Base-by-base conservation (phyloP, 2,797 vertebrate genomes). In the Pristis pectinata region DNA sequence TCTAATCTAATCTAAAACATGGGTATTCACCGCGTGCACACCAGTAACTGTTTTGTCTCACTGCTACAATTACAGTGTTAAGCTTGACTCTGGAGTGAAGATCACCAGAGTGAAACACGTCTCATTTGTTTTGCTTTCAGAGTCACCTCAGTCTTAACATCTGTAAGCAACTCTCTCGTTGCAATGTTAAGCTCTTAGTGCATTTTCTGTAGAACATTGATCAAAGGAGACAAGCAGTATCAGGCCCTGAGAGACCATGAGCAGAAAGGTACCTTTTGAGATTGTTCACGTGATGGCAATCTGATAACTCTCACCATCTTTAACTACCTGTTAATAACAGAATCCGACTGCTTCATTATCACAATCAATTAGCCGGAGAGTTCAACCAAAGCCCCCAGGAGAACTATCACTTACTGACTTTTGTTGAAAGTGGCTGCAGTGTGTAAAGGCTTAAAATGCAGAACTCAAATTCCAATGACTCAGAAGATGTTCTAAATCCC, bases 341-440 rank as follows among this genome's bases (percentile, higher is more conserved):
- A 91, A 67, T 67, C n/a, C 10, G 59, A 67, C 61, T 67, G n/a
- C n/a, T 64, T 91, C 61, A 91, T 67, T 67, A 91, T 91, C 87
- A 91, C 87, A 91, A 64, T 91, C 87, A 91, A 67, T 91, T 91
- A 91, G 61, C 87, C 91, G 59, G 10, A 91, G n/a, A 91, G 61
- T 91, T 41, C 91, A 91, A 67, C 59, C 87, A 37, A 91, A 67
- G n/a, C 59, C 49, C 87, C 61, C 87, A 91, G n/a, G 87, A 91
- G 87, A n/a, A 67, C 87, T 41, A 3, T 37, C 59, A 91, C 7
- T 67, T 41, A 91, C 87, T 10, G 59, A 91, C n/a, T 91, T 74
- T 37, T 64, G 87, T 41, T 87, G 59, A 22, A 67, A 64, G n/a
- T 67, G 59, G 59, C 37, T 91, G 15, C 22, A 24, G n/a, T 24